A percentile compares a stretch with the other conserved stretches of the same genome.
These are phyloP conservation scores for Thamnaconus septentrionalis DNA, from an alignment of 2,113 vertebrate species.

Conservation along the genomic window DNA sequence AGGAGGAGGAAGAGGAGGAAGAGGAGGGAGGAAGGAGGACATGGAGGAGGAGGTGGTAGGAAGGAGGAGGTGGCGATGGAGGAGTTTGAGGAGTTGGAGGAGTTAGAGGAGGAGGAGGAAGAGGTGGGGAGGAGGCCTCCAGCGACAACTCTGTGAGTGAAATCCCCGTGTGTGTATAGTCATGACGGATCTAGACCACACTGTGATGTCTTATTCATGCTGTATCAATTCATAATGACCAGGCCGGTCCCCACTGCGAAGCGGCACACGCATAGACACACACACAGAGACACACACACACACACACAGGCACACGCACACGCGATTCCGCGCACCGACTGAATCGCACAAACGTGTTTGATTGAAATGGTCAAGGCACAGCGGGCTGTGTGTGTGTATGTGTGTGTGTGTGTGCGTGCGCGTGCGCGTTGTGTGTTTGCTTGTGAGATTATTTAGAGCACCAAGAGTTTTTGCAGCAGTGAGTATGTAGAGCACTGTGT, in stretches of 20 bases:
- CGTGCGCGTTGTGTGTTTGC: conserved; percentile 20
- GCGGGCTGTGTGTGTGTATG: conserved; percentile 12
- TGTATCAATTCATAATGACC: conserved; percentile 77
- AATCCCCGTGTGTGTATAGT: conserved; percentile 69
- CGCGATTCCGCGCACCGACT: not conserved
- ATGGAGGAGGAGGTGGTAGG: conserved; percentile 12
- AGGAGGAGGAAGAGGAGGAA: conserved; percentile 1
- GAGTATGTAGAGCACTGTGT: conserved; percentile 53
- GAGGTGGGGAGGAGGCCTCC: conserved; percentile 15
- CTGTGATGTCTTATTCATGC: conserved; percentile 76
- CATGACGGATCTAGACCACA: conserved; percentile 72
- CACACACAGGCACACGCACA: conserved; percentile 1
- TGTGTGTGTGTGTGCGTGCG: conserved; percentile 2
- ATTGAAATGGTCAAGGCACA: conserved; percentile 42
- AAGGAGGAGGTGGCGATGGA: conserved; percentile 13
- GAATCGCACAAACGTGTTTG: not conserved
- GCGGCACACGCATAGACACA: conserved; percentile 5
- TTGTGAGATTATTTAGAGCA: conserved; percentile 55
- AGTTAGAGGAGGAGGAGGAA: conserved; percentile 8
- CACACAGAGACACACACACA: conserved; percentile 18
- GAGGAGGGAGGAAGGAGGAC: not conserved
- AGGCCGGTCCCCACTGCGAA: conserved; percentile 49
- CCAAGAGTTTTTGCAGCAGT: conserved; percentile 19
- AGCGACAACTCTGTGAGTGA: conserved; percentile 52
- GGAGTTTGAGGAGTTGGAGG: conserved; percentile 2